These are phyloP conservation scores for Pogonocherus hispidulus DNA, from an alignment of 2,888 invertebrate species.

Conservation along the genomic window DNA sequence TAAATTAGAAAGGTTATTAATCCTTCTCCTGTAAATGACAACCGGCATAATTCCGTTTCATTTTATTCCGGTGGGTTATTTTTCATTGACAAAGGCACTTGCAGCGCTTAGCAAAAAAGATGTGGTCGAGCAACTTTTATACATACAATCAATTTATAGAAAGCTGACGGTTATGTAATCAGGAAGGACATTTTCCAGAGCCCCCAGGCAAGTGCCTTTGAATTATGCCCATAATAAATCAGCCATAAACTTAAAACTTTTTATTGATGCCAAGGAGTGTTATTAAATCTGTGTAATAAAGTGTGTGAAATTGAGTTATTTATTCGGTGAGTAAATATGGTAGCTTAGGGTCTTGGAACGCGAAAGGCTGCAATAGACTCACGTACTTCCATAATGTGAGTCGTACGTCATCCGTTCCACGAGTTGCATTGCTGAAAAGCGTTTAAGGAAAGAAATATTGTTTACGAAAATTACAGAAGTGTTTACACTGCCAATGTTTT, in stretches of 20 bases:
- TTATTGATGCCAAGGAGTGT: conserved; percentile 51
- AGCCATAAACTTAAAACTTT: conserved; percentile 49
- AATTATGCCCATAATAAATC: conserved; percentile 53
- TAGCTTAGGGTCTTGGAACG: conserved; percentile 21
- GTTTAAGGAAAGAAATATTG: conserved; percentile 41
- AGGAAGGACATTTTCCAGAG: conserved; percentile 24
- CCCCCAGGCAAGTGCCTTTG: conserved; percentile 47
- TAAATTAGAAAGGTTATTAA: conserved; percentile 39
- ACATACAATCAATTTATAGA: conserved; percentile 35
- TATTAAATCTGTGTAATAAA: conserved; percentile 51
- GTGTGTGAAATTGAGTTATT: conserved; percentile 50
- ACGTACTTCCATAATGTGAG: conserved; percentile 47
- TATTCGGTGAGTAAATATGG: conserved; percentile 39
- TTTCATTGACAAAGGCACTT: conserved; percentile 46
- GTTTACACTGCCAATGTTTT: conserved; percentile 34
- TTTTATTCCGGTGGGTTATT: conserved; percentile 41
- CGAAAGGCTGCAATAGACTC: conserved; percentile 44
- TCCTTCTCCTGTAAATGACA: conserved; percentile 39
- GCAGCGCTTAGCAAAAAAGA: conserved; percentile 30
- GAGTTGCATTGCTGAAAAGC: conserved; percentile 38
- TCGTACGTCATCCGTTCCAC: conserved; percentile 59
- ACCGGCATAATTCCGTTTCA: conserved; percentile 37
- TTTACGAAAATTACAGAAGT: conserved; percentile 43
- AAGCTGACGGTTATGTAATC: conserved; percentile 20
- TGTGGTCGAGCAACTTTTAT: conserved; percentile 35